Percentiles rank a stretch among this genome's conserved stretches.
Evolutionary conservation across 2,797 vertebrate genomes (phyloP).

Genomic region (Pipistrellus nathusii): DNA sequence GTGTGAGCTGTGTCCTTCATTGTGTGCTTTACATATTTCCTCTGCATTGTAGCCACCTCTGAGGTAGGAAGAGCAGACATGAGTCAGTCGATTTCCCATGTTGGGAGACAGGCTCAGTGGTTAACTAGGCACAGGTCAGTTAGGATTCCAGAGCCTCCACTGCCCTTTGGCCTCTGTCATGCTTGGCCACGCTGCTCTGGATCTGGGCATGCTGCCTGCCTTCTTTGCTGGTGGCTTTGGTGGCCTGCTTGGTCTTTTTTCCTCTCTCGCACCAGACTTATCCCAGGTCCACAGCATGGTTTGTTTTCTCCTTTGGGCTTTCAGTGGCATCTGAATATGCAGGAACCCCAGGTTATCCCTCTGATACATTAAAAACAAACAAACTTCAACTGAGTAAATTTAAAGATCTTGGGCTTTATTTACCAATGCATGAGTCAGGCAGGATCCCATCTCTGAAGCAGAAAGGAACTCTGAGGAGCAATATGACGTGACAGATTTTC

Average conservation of each 20-base stretch:
- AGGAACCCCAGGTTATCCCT: not conserved
- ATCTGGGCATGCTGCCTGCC: not conserved
- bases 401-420: not conserved
- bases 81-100: not conserved
- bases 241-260: not conserved
- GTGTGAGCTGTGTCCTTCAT: fast-evolving
- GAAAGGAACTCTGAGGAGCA: not conserved
- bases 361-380: not conserved
- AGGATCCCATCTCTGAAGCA: not conserved
- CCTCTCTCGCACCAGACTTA: not conserved
- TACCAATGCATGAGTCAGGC: not conserved
- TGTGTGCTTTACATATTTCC: fast-evolving
- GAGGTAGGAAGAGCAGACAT: not conserved
- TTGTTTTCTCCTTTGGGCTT: not conserved
- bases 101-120: not conserved
- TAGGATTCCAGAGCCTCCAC: not conserved
- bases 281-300: not conserved
- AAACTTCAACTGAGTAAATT: not conserved
- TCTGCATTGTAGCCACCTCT: not conserved
- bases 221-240: not conserved
- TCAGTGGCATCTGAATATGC: not conserved
- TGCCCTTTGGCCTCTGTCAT: not conserved
- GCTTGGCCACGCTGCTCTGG: not conserved
- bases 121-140: not conserved
- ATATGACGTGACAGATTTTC: too few relatives aligned